Conservation (phyloP, 2,797 vertebrate species). For the Acrossocheilus fasciatus region DNA sequence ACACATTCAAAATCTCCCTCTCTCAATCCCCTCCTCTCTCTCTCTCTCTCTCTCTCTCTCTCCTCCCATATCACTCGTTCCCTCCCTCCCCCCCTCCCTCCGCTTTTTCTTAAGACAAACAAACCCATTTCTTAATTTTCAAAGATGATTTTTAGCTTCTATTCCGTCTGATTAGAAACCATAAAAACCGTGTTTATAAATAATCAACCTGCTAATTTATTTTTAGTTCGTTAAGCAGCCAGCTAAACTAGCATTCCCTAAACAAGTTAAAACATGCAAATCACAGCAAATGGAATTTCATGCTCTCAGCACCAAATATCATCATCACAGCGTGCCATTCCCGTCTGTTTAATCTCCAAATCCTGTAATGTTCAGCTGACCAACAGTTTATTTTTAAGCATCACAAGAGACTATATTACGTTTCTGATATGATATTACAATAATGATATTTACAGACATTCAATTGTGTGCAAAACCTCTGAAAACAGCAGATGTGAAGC, state of each 20-base stretch:
- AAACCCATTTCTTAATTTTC: not conserved
- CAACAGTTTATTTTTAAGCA: not conserved
- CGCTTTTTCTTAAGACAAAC: not conserved
- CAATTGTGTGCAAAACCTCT: not conserved
- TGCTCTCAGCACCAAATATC: not conserved
- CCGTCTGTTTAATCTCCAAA: not conserved
- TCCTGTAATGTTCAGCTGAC: not conserved
- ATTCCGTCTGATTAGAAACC: not conserved
- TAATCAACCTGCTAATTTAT: not conserved
- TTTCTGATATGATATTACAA: not conserved
- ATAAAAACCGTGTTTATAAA: not conserved
- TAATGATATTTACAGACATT: not conserved
- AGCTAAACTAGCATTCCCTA: not conserved
- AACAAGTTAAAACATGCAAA: not conserved
- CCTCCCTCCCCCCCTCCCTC: slow-evolving; percentile 45
- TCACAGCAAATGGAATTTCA: not conserved
- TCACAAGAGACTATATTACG: not conserved
- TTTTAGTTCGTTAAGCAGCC: not conserved
- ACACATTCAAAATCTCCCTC: slow-evolving; percentile 85
- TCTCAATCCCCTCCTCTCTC: slow-evolving; percentile 71
- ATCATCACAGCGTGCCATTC: not conserved
- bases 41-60: slow-evolving; percentile 55
- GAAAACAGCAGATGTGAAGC: slow-evolving; percentile 13
- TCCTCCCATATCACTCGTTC: not conserved
- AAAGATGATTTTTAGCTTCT: not conserved